Evolutionary conservation across 1,140 invertebrate species (phyloP).

Genomic region (Aphis craccivora): DNA sequence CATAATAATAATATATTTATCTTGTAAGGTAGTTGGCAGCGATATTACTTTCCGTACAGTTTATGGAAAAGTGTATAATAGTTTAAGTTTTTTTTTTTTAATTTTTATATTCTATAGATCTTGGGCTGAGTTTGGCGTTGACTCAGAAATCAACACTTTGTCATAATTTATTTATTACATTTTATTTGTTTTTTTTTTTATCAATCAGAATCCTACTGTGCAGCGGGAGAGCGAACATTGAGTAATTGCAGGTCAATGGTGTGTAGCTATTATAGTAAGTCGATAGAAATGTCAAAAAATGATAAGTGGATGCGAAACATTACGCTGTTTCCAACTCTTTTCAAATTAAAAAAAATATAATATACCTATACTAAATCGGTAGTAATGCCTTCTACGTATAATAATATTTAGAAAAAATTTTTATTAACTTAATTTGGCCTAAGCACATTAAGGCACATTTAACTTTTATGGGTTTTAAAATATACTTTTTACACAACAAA

Average conservation of each 20-base stretch:
- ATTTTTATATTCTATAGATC: neutral
- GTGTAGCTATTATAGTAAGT: neutral
- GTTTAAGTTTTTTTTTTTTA: neutral
- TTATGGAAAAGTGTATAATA: neutral
- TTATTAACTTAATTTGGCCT: constrained; percentile 45
- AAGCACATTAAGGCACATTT: constrained; percentile 54
- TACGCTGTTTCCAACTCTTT: neutral
- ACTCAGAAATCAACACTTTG: neutral
- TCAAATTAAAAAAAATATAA: neutral
- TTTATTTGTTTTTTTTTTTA: neutral
- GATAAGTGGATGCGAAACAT: neutral
- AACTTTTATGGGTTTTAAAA: neutral
- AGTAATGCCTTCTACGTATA: neutral
- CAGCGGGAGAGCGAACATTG: neutral
- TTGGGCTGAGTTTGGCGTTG: neutral
- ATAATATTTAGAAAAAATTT: neutral
- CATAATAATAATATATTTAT: neutral
- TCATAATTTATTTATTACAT: neutral
- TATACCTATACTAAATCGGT: neutral
- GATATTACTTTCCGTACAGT: neutral
- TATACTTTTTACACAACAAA: constrained; percentile 21
- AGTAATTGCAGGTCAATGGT: neutral
- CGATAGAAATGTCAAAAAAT: neutral
- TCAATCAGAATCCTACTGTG: neutral
- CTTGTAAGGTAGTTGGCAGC: neutral